phyloP scores from a whole-genome alignment of 2,888 invertebrate genomes.

The Siphonodentalium dalli region DNA sequence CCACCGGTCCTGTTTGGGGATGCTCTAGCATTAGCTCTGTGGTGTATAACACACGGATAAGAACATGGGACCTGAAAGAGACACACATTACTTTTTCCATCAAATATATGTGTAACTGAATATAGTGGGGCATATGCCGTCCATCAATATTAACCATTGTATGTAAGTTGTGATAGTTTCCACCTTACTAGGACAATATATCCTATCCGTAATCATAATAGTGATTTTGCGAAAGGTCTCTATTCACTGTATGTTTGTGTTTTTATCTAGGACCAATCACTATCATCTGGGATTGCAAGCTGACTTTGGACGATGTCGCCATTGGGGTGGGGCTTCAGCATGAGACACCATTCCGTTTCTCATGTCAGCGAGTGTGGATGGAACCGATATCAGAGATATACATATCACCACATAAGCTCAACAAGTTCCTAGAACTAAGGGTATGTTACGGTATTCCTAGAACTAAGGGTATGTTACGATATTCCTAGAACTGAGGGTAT shows the following conservation, averaged over 20 bases:
- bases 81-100: too few species aligned
- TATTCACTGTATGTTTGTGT: neutral
- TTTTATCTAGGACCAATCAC: constrained; percentile 43
- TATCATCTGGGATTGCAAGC: constrained; percentile 48
- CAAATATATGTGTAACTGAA: too few species aligned
- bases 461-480: constrained; percentile 35
- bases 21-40: constrained; percentile 6
- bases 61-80: too few species aligned
- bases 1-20: too few species aligned
- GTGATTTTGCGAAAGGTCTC: too few species aligned
- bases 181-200: too few species aligned
- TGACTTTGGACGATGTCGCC: constrained; percentile 55
- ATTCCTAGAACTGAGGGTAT: constrained; percentile 43
- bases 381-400: constrained; percentile 47
- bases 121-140: too few species aligned
- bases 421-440: constrained; percentile 38
- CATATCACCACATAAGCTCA: constrained; percentile 36
- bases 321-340: constrained; percentile 54
- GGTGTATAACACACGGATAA: too few species aligned
- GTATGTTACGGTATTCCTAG: constrained; percentile 36
- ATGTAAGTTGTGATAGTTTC: too few species aligned
- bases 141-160: too few species aligned
- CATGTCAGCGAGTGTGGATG: constrained; percentile 49
- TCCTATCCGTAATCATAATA: too few species aligned
- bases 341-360: constrained; percentile 50